Evolutionary conservation across 2,113 vertebrate species (phyloP).

Genomic region (Pampusana beccarii): DNA sequence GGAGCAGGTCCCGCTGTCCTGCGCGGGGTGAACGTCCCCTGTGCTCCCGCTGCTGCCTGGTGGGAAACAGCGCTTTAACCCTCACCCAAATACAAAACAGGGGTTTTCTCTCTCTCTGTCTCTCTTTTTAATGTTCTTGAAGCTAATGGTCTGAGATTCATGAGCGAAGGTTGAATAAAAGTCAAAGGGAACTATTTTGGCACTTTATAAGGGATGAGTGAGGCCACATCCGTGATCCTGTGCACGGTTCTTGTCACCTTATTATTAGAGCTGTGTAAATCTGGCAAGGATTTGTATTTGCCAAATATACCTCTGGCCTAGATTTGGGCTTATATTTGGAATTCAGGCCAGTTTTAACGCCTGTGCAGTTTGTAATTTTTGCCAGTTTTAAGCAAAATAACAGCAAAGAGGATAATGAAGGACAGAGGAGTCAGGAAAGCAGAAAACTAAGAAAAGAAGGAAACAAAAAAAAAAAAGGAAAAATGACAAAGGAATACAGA

Average conservation of each 20-base stretch:
- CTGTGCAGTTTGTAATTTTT: neutral
- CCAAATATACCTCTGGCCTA: constrained; percentile 34
- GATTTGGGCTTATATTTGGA: constrained; percentile 9
- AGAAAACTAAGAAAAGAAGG: neutral
- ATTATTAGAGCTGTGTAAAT: constrained; percentile 2
- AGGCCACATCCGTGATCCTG: neutral
- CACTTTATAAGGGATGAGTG: neutral
- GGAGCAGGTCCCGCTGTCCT: no score
- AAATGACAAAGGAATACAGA: neutral
- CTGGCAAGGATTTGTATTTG: constrained; percentile 41
- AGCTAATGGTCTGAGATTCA: neutral
- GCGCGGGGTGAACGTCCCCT: no score
- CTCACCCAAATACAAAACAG: neutral
- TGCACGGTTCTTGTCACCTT: neutral
- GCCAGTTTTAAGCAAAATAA: constrained; percentile 18
- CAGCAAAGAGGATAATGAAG: constrained; percentile 20
- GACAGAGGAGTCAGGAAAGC: neutral
- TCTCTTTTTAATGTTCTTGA: rapidly evolving
- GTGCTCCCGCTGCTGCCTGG: no score
- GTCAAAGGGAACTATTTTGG: neutral
- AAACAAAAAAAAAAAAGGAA: neutral
- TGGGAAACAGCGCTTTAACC: rapidly evolving
- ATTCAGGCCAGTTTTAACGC: neutral
- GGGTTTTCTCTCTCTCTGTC: no score
- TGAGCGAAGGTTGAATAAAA: neutral